Percentiles rank a stretch among this genome's conserved stretches.
phyloP scores from a whole-genome alignment of 2,797 vertebrate genomes.

The Lemur catta region DNA sequence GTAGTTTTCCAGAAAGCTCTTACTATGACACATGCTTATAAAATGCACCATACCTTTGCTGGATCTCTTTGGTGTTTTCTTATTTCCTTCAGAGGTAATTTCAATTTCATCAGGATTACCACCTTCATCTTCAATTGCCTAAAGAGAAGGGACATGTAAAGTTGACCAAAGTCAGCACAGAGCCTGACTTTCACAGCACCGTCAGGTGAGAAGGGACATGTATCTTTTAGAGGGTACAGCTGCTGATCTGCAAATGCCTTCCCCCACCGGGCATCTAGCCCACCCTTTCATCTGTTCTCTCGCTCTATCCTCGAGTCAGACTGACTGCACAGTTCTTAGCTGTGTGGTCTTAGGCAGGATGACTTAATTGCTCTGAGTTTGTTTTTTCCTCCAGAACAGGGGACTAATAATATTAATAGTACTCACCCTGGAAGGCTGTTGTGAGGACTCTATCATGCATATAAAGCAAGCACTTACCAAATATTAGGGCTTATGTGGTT shows the following conservation, averaged over 20 bases:
- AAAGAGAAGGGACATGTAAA: conserved; percentile 8
- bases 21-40: neutral
- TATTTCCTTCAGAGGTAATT: conserved; percentile 86
- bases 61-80: conserved; percentile 90
- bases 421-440: neutral
- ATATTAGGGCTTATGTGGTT: neutral
- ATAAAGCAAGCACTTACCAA: neutral
- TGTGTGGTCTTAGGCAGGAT: neutral
- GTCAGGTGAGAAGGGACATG: neutral
- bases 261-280: too few species aligned
- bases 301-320: neutral
- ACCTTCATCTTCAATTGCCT: conserved; percentile 98
- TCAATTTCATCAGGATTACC: conserved; percentile 96
- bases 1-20: neutral
- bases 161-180: neutral
- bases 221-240: neutral
- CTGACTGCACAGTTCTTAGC: neutral
- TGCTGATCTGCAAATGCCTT: neutral
- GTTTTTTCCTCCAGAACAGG: neutral
- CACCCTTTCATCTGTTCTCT: neutral
- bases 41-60: conserved; percentile 88
- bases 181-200: neutral
- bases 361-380: neutral
- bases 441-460: neutral
- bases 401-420: neutral